Evolutionary conservation across 2,888 invertebrate species (phyloP).

Genomic region (Vannuccia rotundouncinata): DNA sequence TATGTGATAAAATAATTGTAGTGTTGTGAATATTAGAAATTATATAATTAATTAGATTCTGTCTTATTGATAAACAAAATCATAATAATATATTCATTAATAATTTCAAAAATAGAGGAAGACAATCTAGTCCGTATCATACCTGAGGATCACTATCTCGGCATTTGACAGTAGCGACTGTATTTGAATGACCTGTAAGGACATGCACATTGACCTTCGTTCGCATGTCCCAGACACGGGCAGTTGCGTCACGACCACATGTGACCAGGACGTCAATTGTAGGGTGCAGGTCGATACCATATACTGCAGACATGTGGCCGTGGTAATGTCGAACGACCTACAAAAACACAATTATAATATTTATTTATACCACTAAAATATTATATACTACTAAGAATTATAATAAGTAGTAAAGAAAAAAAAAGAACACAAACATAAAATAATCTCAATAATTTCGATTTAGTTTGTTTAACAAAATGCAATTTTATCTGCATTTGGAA

Average conservation of each 20-base stretch:
- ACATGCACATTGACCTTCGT: constrained; percentile 97
- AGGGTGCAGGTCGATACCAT: constrained; percentile 85
- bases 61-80: too few species aligned
- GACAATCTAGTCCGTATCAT: constrained; percentile 29
- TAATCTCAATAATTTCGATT: too few species aligned
- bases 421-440: background rate
- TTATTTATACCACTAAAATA: constrained; percentile 15
- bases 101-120: background rate
- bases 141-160: constrained; percentile 88
- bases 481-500: too few species aligned
- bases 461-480: too few species aligned
- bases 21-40: too few species aligned
- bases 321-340: constrained; percentile 93
- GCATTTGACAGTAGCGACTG: constrained; percentile 84
- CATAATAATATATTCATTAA: too few species aligned
- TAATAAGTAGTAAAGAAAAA: background rate
- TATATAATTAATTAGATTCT: too few species aligned
- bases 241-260: constrained; percentile 88
- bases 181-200: constrained; percentile 88
- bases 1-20: too few species aligned
- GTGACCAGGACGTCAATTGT: constrained; percentile 86
- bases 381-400: background rate
- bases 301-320: constrained; percentile 92
- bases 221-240: constrained; percentile 95
- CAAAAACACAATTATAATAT: constrained; percentile 41